phyloP scores from a whole-genome alignment of 2,888 invertebrate genomes.

The Neelides folsomi region DNA sequence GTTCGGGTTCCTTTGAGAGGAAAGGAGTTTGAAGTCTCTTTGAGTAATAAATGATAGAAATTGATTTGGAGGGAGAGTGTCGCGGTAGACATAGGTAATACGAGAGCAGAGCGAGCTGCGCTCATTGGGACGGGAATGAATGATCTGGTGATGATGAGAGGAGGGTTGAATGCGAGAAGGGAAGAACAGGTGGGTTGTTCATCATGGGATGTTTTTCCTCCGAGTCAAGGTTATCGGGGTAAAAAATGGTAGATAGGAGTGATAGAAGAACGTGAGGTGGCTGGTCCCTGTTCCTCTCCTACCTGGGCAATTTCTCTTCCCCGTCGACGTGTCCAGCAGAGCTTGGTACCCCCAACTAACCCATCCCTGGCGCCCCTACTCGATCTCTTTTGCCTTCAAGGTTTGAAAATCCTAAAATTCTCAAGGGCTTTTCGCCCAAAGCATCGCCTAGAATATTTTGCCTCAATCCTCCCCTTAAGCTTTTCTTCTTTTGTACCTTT shows the following conservation, averaged over 20 bases:
- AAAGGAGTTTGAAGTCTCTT: no score
- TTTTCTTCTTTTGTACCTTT: no score
- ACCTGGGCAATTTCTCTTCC: no score
- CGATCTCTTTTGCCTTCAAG: constrained; percentile 8
- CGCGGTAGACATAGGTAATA: not conserved
- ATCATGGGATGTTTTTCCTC: constrained; percentile 23
- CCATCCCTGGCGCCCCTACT: not conserved
- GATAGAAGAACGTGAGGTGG: not conserved
- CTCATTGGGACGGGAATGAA: not conserved
- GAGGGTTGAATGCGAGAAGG: constrained; percentile 8
- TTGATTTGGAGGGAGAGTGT: not conserved
- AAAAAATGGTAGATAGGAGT: constrained; percentile 11
- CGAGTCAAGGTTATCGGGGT: constrained; percentile 20
- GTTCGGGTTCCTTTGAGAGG: no score
- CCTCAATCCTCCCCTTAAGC: constrained; percentile 9
- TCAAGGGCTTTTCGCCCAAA: constrained; percentile 13
- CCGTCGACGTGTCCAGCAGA: no score
- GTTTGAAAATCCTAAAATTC: constrained; percentile 9
- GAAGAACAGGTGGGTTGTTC: constrained; percentile 24
- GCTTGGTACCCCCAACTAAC: no score
- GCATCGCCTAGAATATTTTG: constrained; percentile 19
- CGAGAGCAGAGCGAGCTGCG: constrained; percentile 3
- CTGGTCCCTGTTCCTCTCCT: not conserved
- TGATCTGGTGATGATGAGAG: not conserved
- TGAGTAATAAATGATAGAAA: constrained; percentile 1